Base-by-base conservation (phyloP, 1,140 invertebrate genomes). In the Onthophagus taurus region DNA sequence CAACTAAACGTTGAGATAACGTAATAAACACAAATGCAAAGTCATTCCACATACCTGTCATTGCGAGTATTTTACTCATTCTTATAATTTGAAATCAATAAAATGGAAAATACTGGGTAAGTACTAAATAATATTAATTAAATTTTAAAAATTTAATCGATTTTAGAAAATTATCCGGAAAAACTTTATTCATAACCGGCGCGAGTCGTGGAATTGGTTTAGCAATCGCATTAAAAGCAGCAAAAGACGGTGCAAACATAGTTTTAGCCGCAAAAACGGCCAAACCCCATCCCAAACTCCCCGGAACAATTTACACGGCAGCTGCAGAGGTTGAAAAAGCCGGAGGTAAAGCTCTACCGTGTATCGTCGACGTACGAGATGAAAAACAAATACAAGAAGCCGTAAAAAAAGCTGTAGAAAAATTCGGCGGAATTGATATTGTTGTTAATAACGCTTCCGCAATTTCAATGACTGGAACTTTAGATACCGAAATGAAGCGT, bases 201-300 rank as follows among this genome's bases (percentile, higher is more conserved):
- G 95, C 90, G 11, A 97, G 91, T 47, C 74, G 96, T 52, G 96
- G 96, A 31, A 99, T 99, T 60, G 96, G 96, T 4, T 95, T 97
- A 68, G 87, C 81, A 26, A 98, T 99, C 53, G 96, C 93, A 7
- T 60, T 98, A 23, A 96, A 94, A 72, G 83, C 83, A 2, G 89
- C 89, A 0, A 79, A 78, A 63, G 95, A 99, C 82, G 91, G 91
- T 41, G 93, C 93, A 0, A 97, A 97, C 69, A 75, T 98, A 57
- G 81, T 96, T 5, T 79, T 97, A 51, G 92, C 91, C 42, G 94
- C 94, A 0, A 98, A 97, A 75, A 98, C 94, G 12, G 86, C 85
- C 1, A 81, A 89, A 53, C 80, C 89, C 1, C 92, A 99, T 79
- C 91, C 94, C 6, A 98, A 97, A 71, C 66, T 99, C 34, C 89